Evolutionary conservation across 2,113 vertebrate species (phyloP).

Genomic region (Numenius arquata): DNA sequence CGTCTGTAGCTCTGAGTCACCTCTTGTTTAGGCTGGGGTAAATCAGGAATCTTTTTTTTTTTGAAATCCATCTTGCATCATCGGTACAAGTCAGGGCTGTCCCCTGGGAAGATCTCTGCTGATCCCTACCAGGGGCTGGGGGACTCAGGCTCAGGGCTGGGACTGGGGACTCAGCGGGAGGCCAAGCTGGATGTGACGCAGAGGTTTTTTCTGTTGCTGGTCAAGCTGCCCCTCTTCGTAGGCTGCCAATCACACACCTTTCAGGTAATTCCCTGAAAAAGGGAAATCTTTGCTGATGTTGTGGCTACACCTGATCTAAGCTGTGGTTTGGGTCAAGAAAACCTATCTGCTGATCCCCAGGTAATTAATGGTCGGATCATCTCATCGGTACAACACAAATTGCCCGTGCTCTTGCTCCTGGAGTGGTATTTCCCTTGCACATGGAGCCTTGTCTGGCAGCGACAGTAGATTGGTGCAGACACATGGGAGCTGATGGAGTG

Average conservation of each 20-base stretch:
- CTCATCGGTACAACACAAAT: fast-evolving
- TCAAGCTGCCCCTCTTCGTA: background rate
- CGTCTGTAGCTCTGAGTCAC: background rate
- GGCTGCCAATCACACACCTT: background rate
- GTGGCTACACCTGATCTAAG: background rate
- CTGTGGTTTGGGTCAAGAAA: background rate
- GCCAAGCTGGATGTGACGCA: background rate
- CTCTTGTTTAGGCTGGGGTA: background rate
- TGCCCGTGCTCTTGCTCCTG: no score
- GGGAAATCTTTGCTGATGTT: background rate
- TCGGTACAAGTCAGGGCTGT: background rate
- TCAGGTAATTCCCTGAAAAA: background rate
- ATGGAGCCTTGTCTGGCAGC: background rate
- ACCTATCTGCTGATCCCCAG: fast-evolving
- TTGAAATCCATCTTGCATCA: background rate
- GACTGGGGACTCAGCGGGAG: background rate
- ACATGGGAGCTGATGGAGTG: fast-evolving
- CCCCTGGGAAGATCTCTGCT: background rate
- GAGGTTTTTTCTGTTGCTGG: background rate
- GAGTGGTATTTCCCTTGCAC: background rate
- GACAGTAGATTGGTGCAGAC: background rate
- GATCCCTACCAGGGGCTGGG: background rate
- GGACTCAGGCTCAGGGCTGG: background rate
- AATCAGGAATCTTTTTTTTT: background rate
- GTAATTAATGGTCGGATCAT: background rate